phyloP scores from a whole-genome alignment of 2,797 vertebrate species.

The Erethizon dorsatum region DNA sequence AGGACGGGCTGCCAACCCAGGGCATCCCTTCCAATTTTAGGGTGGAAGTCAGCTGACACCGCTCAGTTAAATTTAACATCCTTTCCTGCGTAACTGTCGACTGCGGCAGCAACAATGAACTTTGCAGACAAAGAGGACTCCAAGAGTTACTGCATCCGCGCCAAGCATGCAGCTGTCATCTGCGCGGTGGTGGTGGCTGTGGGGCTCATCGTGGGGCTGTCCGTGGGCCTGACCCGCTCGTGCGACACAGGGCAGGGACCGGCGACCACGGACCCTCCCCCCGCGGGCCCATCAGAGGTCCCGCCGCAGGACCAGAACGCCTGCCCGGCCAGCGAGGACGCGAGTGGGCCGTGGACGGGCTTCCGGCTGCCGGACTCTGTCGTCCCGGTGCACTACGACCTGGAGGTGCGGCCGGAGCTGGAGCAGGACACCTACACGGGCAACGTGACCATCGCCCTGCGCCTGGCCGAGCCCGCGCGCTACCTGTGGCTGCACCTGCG shows the following conservation, averaged over 20 bases:
- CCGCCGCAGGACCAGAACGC: slow-evolving; percentile 80
- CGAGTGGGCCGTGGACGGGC: slow-evolving; percentile 91
- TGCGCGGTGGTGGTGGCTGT: slow-evolving; percentile 90
- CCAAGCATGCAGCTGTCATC: slow-evolving; percentile 93
- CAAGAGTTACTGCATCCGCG: slow-evolving; percentile 92
- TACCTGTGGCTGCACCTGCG: slow-evolving; percentile 97
- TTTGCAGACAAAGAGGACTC: slow-evolving; percentile 88
- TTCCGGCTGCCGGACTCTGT: slow-evolving; percentile 94
- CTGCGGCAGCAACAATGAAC: slow-evolving; percentile 86
- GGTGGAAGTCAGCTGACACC: slow-evolving; percentile 77
- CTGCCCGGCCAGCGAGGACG: slow-evolving; percentile 91
- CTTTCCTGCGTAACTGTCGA: slow-evolving; percentile 71
- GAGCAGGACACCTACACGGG: slow-evolving; percentile 92
- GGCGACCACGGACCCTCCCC: no score
- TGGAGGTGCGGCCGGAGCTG: slow-evolving; percentile 94
- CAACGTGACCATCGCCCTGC: slow-evolving; percentile 91
- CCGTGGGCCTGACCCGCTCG: slow-evolving; percentile 94
- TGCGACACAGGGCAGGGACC: no score
- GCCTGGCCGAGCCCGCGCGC: slow-evolving; percentile 87
- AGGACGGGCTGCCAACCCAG: slow-evolving; percentile 27
- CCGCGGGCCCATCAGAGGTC: neutral
- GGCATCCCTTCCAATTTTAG: slow-evolving; percentile 66
- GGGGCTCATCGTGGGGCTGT: slow-evolving; percentile 94
- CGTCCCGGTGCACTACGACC: slow-evolving; percentile 93
- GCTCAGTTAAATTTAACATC: slow-evolving; percentile 77